phyloP scores from a whole-genome alignment of 2,113 vertebrate genomes.

The Chloropsis cyanopogon region DNA sequence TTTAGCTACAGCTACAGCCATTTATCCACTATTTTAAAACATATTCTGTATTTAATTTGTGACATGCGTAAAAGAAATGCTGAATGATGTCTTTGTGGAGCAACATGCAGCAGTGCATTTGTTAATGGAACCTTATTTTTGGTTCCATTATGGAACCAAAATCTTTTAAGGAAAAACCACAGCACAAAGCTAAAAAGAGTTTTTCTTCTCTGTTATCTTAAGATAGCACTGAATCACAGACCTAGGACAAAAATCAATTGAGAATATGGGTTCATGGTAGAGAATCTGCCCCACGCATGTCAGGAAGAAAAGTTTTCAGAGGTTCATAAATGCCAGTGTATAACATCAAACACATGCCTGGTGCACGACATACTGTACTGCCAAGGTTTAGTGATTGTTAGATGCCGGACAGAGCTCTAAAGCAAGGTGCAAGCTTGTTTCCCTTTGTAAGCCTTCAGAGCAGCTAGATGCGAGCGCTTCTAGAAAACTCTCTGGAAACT shows the following conservation, averaged over 20 bases:
- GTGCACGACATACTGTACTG: neutral
- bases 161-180: neutral
- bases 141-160: no score
- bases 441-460: neutral
- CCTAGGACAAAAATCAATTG: neutral
- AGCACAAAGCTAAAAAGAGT: neutral
- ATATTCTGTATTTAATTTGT: neutral
- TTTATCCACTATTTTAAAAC: neutral
- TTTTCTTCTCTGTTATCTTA: neutral
- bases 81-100: neutral
- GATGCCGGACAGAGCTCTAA: neutral
- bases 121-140: neutral
- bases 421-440: neutral
- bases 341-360: neutral
- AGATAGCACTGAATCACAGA: neutral
- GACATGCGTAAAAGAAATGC: neutral
- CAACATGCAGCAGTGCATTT: neutral
- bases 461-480: slow-evolving; percentile 18
- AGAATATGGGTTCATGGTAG: neutral
- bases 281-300: neutral
- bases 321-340: neutral
- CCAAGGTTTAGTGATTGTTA: neutral
- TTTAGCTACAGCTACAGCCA: neutral
- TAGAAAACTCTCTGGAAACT: slow-evolving; percentile 41
- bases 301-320: neutral